phyloP scores from a whole-genome alignment of 2,797 vertebrate species.

The Okamejei kenojei region DNA sequence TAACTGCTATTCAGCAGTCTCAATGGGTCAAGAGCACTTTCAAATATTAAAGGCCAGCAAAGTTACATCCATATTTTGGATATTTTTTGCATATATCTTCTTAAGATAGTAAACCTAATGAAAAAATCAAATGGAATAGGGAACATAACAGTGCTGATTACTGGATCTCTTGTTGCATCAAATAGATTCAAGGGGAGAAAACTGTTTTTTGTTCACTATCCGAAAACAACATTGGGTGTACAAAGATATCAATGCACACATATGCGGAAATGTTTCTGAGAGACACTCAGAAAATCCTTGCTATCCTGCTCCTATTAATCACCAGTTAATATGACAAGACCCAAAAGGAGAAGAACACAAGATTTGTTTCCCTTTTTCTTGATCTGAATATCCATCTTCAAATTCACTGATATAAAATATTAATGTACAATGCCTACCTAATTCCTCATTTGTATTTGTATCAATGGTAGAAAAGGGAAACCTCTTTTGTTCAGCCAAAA shows the following conservation, averaged over 20 bases:
- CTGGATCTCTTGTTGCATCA: neutral
- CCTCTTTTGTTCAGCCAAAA: constrained; percentile 84
- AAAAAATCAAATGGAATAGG: neutral
- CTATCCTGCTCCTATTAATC: neutral
- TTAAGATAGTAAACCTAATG: neutral
- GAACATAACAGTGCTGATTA: neutral
- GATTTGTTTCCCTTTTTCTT: neutral
- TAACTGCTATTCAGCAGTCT: neutral
- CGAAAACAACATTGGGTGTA: neutral
- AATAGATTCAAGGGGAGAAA: neutral
- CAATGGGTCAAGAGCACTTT: neutral
- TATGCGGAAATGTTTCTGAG: neutral
- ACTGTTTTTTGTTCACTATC: neutral
- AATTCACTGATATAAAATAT: neutral
- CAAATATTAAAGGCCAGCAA: neutral
- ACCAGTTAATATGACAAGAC: neutral
- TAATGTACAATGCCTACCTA: constrained; percentile 64
- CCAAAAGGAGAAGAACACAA: constrained; percentile 43
- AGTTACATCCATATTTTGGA: neutral
- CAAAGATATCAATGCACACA: neutral
- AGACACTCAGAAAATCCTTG: too few relatives aligned
- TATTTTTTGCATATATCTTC: neutral
- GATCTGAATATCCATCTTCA: neutral
- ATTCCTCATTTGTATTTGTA: constrained; percentile 82
- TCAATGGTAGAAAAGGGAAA: constrained; percentile 86